Evolutionary conservation across 2,888 invertebrate genomes (phyloP).

Genomic region (Caenorhabditis japonica): DNA sequence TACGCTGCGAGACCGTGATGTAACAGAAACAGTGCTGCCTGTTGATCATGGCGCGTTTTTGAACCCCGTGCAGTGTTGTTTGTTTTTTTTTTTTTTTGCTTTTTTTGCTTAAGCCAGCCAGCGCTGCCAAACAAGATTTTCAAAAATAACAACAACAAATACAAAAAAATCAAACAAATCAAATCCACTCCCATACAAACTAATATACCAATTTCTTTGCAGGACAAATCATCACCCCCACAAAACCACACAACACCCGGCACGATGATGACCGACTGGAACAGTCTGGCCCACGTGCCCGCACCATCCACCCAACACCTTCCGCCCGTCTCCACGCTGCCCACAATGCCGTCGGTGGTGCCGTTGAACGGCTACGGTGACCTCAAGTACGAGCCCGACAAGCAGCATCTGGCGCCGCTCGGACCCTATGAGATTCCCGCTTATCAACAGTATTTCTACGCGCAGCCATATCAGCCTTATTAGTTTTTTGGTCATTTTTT

Average conservation of each 20-base stretch:
- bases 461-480: conserved; percentile 5
- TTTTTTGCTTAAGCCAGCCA: too few relatives aligned
- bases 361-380: conserved; percentile 9
- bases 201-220: too few relatives aligned
- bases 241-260: conserved; percentile 13
- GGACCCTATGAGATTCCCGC: conserved; percentile 11
- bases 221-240: conserved; percentile 33
- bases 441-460: background rate
- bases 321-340: conserved; percentile 23
- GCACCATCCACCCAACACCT: conserved; percentile 19
- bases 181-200: too few relatives aligned
- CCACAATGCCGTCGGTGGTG: conserved; percentile 10
- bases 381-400: conserved; percentile 25
- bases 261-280: conserved; percentile 28
- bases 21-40: too few relatives aligned
- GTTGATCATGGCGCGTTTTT: too few relatives aligned
- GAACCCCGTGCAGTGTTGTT: too few relatives aligned
- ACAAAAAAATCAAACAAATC: too few relatives aligned
- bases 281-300: conserved; percentile 7
- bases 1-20: too few relatives aligned
- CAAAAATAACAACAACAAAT: too few relatives aligned
- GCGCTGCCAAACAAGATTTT: too few relatives aligned
- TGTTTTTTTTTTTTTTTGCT: too few relatives aligned
- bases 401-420: conserved; percentile 3
- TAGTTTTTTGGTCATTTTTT: background rate